Evolutionary conservation across 2,113 vertebrate genomes (phyloP).

Genomic region (Menura novaehollandiae): DNA sequence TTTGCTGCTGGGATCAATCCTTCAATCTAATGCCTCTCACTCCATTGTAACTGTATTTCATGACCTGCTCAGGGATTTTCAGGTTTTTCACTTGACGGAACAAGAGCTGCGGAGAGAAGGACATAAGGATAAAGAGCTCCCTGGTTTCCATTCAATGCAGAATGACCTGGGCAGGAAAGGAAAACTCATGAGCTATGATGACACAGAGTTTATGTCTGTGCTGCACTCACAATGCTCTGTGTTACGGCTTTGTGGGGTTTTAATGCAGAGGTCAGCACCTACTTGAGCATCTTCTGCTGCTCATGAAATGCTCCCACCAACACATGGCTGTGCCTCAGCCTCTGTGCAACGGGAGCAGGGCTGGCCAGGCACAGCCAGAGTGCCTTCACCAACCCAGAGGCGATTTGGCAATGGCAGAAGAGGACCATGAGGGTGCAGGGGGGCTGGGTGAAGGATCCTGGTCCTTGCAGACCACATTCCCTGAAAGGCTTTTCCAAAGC

Average conservation of each 20-base stretch:
- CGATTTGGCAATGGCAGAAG: background rate
- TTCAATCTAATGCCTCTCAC: constrained; percentile 67
- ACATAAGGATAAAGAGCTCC: background rate
- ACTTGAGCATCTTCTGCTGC: background rate
- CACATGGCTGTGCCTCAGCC: background rate
- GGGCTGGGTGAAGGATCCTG: background rate
- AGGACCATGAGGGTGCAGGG: background rate
- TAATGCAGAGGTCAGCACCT: background rate
- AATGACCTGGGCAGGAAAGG: background rate
- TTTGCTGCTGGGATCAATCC: constrained; percentile 67
- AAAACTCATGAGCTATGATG: background rate
- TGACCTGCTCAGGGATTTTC: constrained; percentile 28
- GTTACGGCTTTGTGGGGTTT: background rate
- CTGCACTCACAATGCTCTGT: background rate
- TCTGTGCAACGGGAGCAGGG: background rate
- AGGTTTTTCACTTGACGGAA: constrained; percentile 43
- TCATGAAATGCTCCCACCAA: background rate
- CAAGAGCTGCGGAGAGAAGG: background rate
- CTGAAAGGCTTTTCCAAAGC: background rate
- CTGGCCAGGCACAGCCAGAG: background rate
- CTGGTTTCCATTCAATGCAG: background rate
- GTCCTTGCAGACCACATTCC: background rate
- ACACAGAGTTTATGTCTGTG: background rate
- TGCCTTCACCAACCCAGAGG: fast-evolving
- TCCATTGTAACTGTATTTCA: constrained; percentile 63